Percentiles rank a stretch among this genome's conserved stretches.
These are phyloP conservation scores for Mercenaria mercenaria DNA, from an alignment of 1,140 invertebrate species.

Conservation along the genomic window DNA sequence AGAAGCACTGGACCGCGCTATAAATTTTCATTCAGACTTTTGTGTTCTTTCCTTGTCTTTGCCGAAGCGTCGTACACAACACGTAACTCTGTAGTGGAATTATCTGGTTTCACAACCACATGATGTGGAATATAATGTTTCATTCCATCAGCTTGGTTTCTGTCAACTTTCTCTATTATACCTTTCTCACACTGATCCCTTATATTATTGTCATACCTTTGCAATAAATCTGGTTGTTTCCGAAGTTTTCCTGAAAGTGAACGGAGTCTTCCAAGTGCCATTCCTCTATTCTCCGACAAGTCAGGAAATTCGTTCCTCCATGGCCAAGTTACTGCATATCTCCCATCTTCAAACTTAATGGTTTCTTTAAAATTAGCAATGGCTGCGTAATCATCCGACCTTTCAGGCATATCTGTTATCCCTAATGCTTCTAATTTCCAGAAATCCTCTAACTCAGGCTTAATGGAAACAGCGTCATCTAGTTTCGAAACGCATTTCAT, in stretches of 20 bases:
- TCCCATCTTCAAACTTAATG: background rate
- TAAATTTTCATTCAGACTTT: constrained; percentile 11
- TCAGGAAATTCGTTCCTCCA: constrained; percentile 31
- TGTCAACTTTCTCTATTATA: constrained; percentile 19
- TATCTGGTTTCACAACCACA: constrained; percentile 31
- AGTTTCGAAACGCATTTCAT: background rate
- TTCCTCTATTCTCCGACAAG: constrained; percentile 57
- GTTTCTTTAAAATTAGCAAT: constrained; percentile 24
- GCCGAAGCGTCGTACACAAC: constrained; percentile 6
- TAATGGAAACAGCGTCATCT: background rate
- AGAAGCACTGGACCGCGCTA: constrained; percentile 22
- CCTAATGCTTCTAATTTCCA: constrained; percentile 58
- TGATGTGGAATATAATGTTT: constrained; percentile 47
- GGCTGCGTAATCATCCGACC: constrained; percentile 19
- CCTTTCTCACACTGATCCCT: constrained; percentile 46
- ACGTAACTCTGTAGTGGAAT: background rate
- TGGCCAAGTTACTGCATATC: constrained; percentile 45
- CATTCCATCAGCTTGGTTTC: background rate
- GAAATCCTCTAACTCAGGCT: constrained; percentile 33
- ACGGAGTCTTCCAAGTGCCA: constrained; percentile 14
- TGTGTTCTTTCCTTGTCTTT: background rate
- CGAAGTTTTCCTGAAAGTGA: constrained; percentile 23
- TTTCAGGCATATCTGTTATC: constrained; percentile 33
- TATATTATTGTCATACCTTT: constrained; percentile 49
- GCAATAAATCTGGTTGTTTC: constrained; percentile 39